Base-by-base conservation (phyloP, 1,140 invertebrate genomes). In the Drosophila virilis region DNA sequence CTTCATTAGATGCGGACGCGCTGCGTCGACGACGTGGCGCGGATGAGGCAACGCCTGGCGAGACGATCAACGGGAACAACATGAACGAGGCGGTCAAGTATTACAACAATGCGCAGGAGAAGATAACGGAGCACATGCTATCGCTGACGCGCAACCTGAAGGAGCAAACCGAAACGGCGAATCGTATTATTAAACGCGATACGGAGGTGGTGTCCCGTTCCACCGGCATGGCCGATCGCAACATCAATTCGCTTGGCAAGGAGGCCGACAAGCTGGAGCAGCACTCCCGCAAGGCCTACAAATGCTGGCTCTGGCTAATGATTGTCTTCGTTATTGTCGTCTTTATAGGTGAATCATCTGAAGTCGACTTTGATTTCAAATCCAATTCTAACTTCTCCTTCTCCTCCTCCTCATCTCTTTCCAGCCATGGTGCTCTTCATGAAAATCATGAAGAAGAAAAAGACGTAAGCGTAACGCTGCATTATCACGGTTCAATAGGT, bases 251-350 rank as follows among this genome's bases (percentile, higher is more conserved):
- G 54, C 93, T 99, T 57, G 95, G 96, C 92, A 94, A 94, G 50
- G 97, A 98, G 93, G 96, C 96, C 8, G 94, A 96, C 8, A 95
- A 96, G 86, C 92, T 99, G 28, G 95, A 96, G 82, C 96, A 96
- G 72, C 97, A 98, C 92, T 98, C 96, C 17, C 95, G 95, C 74
- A 96, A 96, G 69, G 96, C 96, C 0, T 98, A 97, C 94, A 97
- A 97, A 90, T 98, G 97, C 93, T 98, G 97, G 97, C 95, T 97
- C 85, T 98, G 97, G 93, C 97, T 97, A 96, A 95, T 98, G 65
- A 93, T 99, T 50, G 94, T 95, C 13, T 93, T 97, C 69, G 97
- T 98, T 28, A 94, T 97, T 79, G 93, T 96, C 52, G 95, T 97
- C 70, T 99, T 98, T 93, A 95, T 98, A 64, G 96, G 96, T 97